Base-by-base conservation (phyloP, 2,888 invertebrate species). In the Pegoplata infirma region DNA sequence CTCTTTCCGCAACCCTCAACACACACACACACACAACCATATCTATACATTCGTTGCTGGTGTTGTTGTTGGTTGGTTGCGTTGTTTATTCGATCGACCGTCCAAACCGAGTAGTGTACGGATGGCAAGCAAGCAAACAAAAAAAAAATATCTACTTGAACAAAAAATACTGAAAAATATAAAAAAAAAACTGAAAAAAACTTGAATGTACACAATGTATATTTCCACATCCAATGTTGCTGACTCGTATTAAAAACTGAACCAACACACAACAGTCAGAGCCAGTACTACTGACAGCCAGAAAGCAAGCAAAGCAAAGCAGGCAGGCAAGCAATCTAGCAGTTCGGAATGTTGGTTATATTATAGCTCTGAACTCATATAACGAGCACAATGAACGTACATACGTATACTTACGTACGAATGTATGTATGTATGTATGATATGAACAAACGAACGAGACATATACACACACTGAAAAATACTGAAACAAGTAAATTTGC, bases 141-240 rank as follows among this genome's bases (percentile, higher is more conserved):
- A 51, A 14, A 68, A 59, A 64, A 64, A 72, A 79, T 71, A 71
- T 75, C 80, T 71, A 78, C 74, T 76, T 80, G 66, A 77, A 77
- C 71, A 69, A 64, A 76, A 69, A 67, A 59, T 58, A 58, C 59
- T 59, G 64, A 46, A 53, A 40, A 51, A 55, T 4, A 63, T 25
- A 75, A 5, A 56, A 40, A 49, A 28, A 49, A 49, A 25, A 53
- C 55, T 56, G 66, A 71, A 25, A 36, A 1, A 67, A 80, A 81
- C 69, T 78, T 71, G 77, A 76, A 77, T 80, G 67, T 81, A 77
- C 76, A 76, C 78, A 75, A 77, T 66, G 72, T 61, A 73, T n/a
- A 80, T 82, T 82, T 82, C 81, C 80, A 83, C 83, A 83, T 81
- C 81, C 81, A 82, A 82, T 83, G 82, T 82, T 84, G 83, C 84